Conservation (phyloP, 35 echinoderm and acorn worm species). For the Stichopus chloronotus region DNA sequence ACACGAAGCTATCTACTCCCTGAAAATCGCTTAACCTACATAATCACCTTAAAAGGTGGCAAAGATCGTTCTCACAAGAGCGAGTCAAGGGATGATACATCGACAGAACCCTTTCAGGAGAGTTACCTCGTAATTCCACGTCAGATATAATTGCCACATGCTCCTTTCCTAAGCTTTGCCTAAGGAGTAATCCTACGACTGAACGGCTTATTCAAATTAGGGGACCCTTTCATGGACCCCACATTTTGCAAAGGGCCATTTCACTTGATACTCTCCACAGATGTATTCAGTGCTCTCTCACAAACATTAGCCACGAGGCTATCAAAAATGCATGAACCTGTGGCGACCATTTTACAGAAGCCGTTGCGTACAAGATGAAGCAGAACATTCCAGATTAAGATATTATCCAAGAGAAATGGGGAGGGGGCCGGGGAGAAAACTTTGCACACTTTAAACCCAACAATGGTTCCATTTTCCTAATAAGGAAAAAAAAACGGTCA, state of each 20-base stretch:
- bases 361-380: background rate
- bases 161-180: background rate
- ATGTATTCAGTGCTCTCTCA: background rate
- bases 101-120: background rate
- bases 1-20: background rate
- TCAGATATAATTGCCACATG: background rate
- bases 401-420: background rate
- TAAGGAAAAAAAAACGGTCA: background rate
- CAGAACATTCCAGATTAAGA: background rate
- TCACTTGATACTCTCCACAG: background rate
- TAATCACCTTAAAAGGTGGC: background rate
- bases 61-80: background rate
- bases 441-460: too few relatives aligned
- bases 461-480: background rate
- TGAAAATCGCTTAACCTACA: background rate
- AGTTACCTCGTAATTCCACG: background rate
- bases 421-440: too few relatives aligned
- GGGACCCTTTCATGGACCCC: background rate
- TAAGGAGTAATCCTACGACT: background rate
- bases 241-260: background rate
- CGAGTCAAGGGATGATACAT: background rate
- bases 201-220: background rate
- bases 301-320: background rate
- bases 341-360: background rate
- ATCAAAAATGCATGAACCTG: background rate